Base-by-base conservation (phyloP, 2,113 vertebrate genomes). In the Erinaceus europaeus region DNA sequence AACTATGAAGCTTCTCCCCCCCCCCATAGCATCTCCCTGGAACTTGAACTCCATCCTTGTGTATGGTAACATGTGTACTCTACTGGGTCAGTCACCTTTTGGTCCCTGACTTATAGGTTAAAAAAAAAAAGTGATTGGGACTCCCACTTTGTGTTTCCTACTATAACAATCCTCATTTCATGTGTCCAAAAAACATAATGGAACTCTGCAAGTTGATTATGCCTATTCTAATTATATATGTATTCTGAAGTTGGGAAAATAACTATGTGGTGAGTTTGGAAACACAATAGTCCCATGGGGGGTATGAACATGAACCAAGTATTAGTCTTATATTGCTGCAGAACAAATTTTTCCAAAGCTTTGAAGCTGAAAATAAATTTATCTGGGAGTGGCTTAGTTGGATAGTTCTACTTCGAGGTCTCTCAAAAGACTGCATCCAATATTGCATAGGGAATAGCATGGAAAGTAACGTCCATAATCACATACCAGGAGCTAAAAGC, bases 281-380 rank as follows among this genome's bases (percentile, higher is more conserved):
- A 55, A 42, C 40, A 67, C 29, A 42, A 1, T 85, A 71, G 62
- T 21, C 21, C 68, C 44, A 65, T 18, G 48, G 42, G n/a, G 36
- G 48, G 90, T 42, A 88, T 75, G 42, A n/a, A 64, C 10, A 27
- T 76, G 18, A 85, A 29, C 44, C 73, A 67, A 38, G 9, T 62
- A 50, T 52, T 72, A 68, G 42, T 67, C 79, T 55, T 42, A 55
- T 84, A 46, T 68, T 80, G 27, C 53, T 79, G 13, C 42, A 72
- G 75, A 79, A 71, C 34, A 82, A 78, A 80, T 59, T 38, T 53
- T 84, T 88, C 69, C 38, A 89, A 90, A 86, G 42, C 12, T 80
- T 29, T 68, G 42, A 82, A 48, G 44, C 44, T 74, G 55, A 86
- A 71, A 73, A 55, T 27, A 88, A 86, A 57, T 50, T 65, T 29